Evolutionary conservation across 2,888 invertebrate species (phyloP).

Genomic region (Rhagophthalmus giganteus): DNA sequence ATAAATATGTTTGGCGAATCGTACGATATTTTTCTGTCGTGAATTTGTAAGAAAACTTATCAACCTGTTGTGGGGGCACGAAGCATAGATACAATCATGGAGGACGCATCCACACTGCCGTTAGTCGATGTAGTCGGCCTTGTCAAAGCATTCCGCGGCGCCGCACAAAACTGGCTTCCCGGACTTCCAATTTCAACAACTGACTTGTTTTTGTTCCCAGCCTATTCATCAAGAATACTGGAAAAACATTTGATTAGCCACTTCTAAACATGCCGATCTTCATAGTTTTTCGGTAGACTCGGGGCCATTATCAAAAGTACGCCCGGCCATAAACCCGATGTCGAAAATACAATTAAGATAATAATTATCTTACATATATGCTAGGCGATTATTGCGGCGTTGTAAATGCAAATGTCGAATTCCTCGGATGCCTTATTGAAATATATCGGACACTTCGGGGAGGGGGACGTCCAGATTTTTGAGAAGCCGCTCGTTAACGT

Average conservation of each 20-base stretch:
- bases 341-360: background rate
- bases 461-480: too few species aligned
- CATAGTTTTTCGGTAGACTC: constrained; percentile 21
- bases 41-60: constrained; percentile 5
- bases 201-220: constrained; percentile 53
- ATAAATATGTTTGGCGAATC: background rate
- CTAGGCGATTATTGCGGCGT: too few species aligned
- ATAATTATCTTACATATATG: background rate
- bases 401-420: background rate
- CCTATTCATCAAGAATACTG: constrained; percentile 42
- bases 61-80: constrained; percentile 2
- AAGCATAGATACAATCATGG: constrained; percentile 3
- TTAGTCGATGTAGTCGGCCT: constrained; percentile 42
- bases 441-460: too few species aligned
- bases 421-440: background rate
- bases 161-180: constrained; percentile 49
- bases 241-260: constrained; percentile 35
- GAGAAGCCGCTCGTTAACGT: too few species aligned
- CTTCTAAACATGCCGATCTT: constrained; percentile 32
- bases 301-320: constrained; percentile 10
- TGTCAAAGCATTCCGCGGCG: constrained; percentile 53
- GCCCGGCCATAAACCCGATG: background rate
- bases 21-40: background rate
- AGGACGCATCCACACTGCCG: constrained; percentile 29
- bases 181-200: constrained; percentile 55